These are phyloP conservation scores for Geophilus truncorum DNA, from an alignment of 2,888 invertebrate genomes.

Conservation along the genomic window DNA sequence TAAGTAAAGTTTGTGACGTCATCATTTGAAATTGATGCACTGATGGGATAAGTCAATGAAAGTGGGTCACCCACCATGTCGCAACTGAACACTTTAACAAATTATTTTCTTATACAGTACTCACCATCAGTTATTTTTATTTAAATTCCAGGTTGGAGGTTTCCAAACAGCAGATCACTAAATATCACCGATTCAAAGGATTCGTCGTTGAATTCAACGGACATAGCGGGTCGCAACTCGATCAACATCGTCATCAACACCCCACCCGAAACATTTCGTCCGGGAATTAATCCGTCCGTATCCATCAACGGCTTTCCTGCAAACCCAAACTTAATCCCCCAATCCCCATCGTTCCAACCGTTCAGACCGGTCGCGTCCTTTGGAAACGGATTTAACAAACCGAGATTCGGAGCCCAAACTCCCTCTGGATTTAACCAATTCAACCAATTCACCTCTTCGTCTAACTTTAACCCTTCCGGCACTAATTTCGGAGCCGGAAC, in stretches of 20 bases:
- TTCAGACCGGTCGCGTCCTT: neutral
- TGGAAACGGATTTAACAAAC: neutral
- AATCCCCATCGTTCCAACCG: neutral
- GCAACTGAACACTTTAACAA: too few species aligned
- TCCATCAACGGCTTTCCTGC: neutral
- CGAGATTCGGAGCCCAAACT: neutral
- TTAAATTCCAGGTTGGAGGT: conserved; percentile 28
- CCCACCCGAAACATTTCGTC: neutral
- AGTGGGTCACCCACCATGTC: too few species aligned
- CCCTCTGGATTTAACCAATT: neutral
- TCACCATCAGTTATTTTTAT: neutral
- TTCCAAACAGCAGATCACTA: neutral
- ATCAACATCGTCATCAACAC: conserved; percentile 31
- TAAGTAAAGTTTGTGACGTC: too few species aligned
- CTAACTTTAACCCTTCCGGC: neutral
- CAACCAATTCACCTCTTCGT: neutral
- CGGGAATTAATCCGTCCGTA: neutral
- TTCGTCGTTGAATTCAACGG: neutral
- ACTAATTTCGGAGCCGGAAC: conserved; percentile 17
- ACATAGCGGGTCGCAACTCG: conserved; percentile 2
- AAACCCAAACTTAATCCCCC: neutral
- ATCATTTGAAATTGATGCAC: too few species aligned
- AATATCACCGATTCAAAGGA: neutral
- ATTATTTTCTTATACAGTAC: neutral
- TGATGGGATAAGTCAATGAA: too few species aligned